Evolutionary conservation across 2,888 invertebrate species (phyloP).

Genomic region (Notodonta ziczac): DNA sequence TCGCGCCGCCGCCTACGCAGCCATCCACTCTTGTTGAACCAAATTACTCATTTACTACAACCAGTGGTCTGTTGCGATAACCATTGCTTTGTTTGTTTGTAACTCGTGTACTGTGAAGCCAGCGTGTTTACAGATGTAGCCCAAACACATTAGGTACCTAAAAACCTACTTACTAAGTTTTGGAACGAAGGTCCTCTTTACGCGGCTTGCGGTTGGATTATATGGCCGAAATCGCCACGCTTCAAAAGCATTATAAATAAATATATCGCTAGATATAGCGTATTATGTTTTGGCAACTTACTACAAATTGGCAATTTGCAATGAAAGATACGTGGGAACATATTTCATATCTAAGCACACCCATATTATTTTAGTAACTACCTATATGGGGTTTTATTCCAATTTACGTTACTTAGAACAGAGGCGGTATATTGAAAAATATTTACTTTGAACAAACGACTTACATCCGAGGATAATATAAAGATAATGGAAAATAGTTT

Average conservation of each 20-base stretch:
- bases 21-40: slow-evolving; percentile 35
- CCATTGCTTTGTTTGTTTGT: slow-evolving; percentile 12
- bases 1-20: slow-evolving; percentile 32
- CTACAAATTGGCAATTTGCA: too few species aligned
- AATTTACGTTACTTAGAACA: slow-evolving; percentile 18
- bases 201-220: too few species aligned
- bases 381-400: slow-evolving; percentile 19
- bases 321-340: too few species aligned
- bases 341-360: too few species aligned
- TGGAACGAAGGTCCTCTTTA: too few species aligned
- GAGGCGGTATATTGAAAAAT: slow-evolving; percentile 32
- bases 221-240: too few species aligned
- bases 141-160: too few species aligned
- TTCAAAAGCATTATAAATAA: too few species aligned
- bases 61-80: slow-evolving; percentile 29
- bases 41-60: slow-evolving; percentile 38
- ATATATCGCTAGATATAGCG: too few species aligned
- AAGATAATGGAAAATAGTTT: slow-evolving; percentile 35
- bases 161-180: too few species aligned
- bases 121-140: slow-evolving; percentile 4
- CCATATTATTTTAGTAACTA: too few species aligned
- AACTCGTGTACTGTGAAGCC: slow-evolving; percentile 9
- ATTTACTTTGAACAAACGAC: slow-evolving; percentile 30
- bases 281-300: too few species aligned
- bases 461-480: slow-evolving; percentile 26